A percentile compares a stretch with the other conserved stretches of the same genome.
Conservation (phyloP, 1,140 invertebrate genomes). For the Apis mellifera region DNA sequence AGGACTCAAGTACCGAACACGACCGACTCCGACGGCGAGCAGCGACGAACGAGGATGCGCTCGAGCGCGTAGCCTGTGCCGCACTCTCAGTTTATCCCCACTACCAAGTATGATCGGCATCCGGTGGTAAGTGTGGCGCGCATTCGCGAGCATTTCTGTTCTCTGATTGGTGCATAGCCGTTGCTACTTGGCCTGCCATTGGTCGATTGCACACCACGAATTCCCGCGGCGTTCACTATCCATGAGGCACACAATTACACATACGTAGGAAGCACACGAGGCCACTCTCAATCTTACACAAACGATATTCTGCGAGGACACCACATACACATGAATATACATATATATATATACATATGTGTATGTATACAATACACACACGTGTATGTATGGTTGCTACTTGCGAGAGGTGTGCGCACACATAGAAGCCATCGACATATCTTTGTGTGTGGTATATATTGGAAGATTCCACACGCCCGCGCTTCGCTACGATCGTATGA, state of each 20-base stretch:
- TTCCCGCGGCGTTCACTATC: constrained; percentile 48
- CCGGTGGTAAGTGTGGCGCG: constrained; percentile 63
- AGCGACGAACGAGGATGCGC: constrained; percentile 77
- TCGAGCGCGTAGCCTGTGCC: constrained; percentile 70
- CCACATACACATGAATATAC: not conserved
- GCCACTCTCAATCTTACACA: constrained; percentile 25
- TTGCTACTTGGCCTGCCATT: constrained; percentile 64
- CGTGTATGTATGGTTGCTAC: not conserved
- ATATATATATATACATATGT: not conserved
- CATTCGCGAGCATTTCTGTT: constrained; percentile 55
- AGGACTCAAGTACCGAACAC: constrained; percentile 55
- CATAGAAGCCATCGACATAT: not conserved
- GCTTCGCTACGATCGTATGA: constrained; percentile 44
- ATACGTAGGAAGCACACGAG: constrained; percentile 22
- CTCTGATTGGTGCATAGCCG: constrained; percentile 59
- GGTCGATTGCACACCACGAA: constrained; percentile 45
- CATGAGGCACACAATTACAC: constrained; percentile 5
- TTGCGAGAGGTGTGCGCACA: constrained; percentile 7
- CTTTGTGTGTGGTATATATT: not conserved
- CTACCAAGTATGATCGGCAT: constrained; percentile 60
- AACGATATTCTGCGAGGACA: constrained; percentile 36
- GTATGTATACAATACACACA: not conserved
- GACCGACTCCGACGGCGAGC: constrained; percentile 71
- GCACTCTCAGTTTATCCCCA: constrained; percentile 73
- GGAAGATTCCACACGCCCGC: constrained; percentile 57